Percentiles rank a stretch among this genome's conserved stretches.
These are phyloP conservation scores for Ancistrus triradiatus DNA, from an alignment of 2,113 vertebrate species.

Conservation along the genomic window DNA sequence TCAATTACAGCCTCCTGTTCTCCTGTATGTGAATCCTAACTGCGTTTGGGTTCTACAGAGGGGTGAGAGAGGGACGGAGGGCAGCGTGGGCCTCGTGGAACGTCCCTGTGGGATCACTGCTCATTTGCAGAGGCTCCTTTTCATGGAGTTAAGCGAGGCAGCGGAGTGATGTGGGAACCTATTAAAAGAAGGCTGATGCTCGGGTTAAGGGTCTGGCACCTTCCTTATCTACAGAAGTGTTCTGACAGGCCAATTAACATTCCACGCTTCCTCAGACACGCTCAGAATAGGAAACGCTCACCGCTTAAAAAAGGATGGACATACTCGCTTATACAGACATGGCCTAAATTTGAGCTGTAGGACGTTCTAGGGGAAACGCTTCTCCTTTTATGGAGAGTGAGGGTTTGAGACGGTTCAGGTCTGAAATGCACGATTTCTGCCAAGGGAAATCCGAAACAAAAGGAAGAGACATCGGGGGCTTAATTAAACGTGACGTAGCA, in stretches of 20 bases:
- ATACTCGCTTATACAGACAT: neutral
- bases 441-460: neutral
- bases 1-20: too few species aligned
- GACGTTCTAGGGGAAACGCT: neutral
- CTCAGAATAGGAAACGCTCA: slow-evolving; percentile 29
- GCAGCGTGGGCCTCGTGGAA: too few species aligned
- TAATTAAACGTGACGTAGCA: neutral
- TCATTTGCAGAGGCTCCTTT: neutral
- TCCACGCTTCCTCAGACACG: slow-evolving; percentile 49
- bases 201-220: slow-evolving; percentile 24
- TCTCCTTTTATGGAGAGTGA: neutral
- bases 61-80: too few species aligned
- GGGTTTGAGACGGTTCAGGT: slow-evolving; percentile 1
- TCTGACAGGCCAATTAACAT: slow-evolving; percentile 64
- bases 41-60: too few species aligned
- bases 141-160: slow-evolving; percentile 13
- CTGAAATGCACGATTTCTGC: too few species aligned
- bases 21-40: too few species aligned
- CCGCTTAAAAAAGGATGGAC: neutral
- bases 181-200: slow-evolving; percentile 37
- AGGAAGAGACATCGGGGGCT: neutral
- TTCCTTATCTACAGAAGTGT: slow-evolving; percentile 55
- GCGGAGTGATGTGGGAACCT: slow-evolving; percentile 51
- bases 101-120: neutral
- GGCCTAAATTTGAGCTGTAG: neutral